Percentiles rank a stretch among this genome's conserved stretches.
phyloP scores from a whole-genome alignment of 2,797 vertebrate species.

The Loriculus beryllinus region DNA sequence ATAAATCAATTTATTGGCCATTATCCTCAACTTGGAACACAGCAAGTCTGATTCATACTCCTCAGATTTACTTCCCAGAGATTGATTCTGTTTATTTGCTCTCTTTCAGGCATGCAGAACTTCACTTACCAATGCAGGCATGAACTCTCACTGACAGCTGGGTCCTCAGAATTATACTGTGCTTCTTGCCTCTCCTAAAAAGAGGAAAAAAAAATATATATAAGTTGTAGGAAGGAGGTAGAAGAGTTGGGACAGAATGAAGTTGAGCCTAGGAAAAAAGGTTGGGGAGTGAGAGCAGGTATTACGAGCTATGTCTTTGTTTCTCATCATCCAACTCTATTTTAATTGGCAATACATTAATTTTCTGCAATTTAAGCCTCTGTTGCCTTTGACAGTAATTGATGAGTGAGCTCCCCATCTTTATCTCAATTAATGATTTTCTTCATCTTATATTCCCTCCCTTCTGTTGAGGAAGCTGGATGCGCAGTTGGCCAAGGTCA shows the following conservation, averaged over 20 bases:
- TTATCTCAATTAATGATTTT: not conserved
- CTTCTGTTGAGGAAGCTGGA: not conserved
- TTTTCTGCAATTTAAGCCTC: not conserved
- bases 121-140: constrained; percentile 92
- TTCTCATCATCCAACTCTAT: not conserved
- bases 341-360: not conserved
- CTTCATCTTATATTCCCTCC: not conserved
- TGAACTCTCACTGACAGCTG: constrained; percentile 97
- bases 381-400: not conserved
- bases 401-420: not conserved
- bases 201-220: not conserved
- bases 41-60: not conserved
- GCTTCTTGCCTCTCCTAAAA: constrained; percentile 88
- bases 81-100: not conserved
- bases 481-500: not conserved
- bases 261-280: not conserved
- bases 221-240: not conserved
- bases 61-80: not conserved
- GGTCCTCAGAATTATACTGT: constrained; percentile 91
- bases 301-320: not conserved
- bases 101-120: not conserved
- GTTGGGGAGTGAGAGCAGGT: not conserved
- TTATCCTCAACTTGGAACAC: not conserved
- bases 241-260: not conserved
- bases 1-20: not conserved